phyloP scores from a whole-genome alignment of 1,140 invertebrate genomes.

The Drosophila albomicans region DNA sequence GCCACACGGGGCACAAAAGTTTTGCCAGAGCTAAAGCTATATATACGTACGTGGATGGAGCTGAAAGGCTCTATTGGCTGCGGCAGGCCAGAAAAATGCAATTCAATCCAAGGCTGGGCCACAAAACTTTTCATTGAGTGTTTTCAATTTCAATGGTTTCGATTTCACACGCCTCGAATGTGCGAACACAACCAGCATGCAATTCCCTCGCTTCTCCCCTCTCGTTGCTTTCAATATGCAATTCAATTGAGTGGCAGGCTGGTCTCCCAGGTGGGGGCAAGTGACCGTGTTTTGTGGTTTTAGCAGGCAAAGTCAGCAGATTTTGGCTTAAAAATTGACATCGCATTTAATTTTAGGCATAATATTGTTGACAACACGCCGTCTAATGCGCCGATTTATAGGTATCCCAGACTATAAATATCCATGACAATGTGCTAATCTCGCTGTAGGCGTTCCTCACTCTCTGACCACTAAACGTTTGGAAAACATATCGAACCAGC shows the following conservation, averaged over 20 bases:
- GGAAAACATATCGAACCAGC: slow-evolving; percentile 19
- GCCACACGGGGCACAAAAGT: slow-evolving; percentile 59
- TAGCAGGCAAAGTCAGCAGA: slow-evolving; percentile 16
- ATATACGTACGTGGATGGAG: too few species aligned
- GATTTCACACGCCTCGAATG: slow-evolving; percentile 72
- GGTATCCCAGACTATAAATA: slow-evolving; percentile 23
- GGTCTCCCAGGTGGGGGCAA: slow-evolving; percentile 15
- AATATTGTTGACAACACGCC: slow-evolving; percentile 30
- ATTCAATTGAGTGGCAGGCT: slow-evolving; percentile 61
- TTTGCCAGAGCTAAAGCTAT: neutral
- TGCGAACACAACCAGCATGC: slow-evolving; percentile 10
- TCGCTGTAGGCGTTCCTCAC: slow-evolving; percentile 57
- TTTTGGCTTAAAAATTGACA: slow-evolving; percentile 18
- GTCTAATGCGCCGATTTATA: slow-evolving; percentile 41
- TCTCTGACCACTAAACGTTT: slow-evolving; percentile 56
- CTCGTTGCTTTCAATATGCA: slow-evolving; percentile 60
- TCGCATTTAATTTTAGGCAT: slow-evolving; percentile 60
- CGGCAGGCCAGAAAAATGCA: slow-evolving; percentile 57
- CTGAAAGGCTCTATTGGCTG: neutral
- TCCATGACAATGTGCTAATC: slow-evolving; percentile 63
- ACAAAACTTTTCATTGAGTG: slow-evolving; percentile 73
- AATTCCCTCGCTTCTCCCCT: slow-evolving; percentile 1
- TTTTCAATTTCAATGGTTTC: slow-evolving; percentile 79
- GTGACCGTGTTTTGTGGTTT: slow-evolving; percentile 38
- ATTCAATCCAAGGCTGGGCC: slow-evolving; percentile 71